Conservation (phyloP, 2,888 invertebrate genomes). For the Arrhopalites spinosus region DNA sequence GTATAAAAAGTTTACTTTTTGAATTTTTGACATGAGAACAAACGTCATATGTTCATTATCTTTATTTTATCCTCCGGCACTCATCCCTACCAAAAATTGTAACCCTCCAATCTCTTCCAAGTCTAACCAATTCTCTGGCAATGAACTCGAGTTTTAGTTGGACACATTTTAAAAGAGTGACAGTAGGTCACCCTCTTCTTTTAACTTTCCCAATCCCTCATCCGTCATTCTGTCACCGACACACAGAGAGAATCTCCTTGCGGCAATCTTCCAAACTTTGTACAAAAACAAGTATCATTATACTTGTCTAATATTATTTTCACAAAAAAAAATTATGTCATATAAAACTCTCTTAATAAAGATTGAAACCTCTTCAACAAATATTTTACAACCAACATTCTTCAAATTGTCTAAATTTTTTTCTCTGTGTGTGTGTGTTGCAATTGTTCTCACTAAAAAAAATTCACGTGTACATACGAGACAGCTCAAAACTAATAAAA, state of each 20-base stretch:
- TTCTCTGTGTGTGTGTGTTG: too few species aligned
- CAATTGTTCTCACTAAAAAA: too few species aligned
- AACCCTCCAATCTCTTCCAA: too few species aligned
- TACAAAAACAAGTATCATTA: neutral
- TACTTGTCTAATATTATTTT: neutral
- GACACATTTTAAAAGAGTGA: neutral
- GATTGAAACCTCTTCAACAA: too few species aligned
- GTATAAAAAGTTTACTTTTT: neutral
- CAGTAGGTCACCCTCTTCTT: constrained; percentile 32
- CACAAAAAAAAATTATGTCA: too few species aligned
- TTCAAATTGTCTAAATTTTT: too few species aligned
- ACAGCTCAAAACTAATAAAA: too few species aligned
- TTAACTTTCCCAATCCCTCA: constrained; percentile 8
- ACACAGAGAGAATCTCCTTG: neutral
- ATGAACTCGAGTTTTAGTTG: neutral
- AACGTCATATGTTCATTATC: neutral
- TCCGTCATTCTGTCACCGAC: constrained; percentile 28
- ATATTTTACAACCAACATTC: too few species aligned
- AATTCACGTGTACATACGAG: too few species aligned
- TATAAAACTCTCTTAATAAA: too few species aligned
- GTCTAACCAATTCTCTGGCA: constrained; percentile 13
- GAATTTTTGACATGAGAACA: neutral
- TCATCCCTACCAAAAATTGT: too few species aligned
- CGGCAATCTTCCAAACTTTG: constrained; percentile 7
- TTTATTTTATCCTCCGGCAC: neutral